Base-by-base conservation (phyloP, 1,140 invertebrate genomes). In the Camponotus pennsylvanicus region DNA sequence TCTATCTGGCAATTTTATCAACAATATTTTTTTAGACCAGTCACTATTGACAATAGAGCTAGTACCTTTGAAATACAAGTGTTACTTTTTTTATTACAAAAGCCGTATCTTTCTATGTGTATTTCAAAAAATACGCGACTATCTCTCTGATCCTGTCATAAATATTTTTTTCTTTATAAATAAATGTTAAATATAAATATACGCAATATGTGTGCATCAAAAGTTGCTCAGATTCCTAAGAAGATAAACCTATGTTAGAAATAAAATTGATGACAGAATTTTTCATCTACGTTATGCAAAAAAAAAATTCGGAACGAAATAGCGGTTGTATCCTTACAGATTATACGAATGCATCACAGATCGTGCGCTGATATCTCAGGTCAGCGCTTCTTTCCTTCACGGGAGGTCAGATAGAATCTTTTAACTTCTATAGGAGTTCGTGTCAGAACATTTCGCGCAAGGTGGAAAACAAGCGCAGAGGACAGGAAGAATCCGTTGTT, bases 401-500 rank as follows among this genome's bases (percentile, higher is more conserved):
- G 40, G 40, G 37, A 45, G 32, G 13, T 83, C 69, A 27, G 42
- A 73, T 42, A 45, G 79, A 83, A 83, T 83, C 69, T 83, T 61
- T 83, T 63, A 73, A 73, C 70, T 73, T 3, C 32, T 73, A 34
- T 21, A 83, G 69, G n/a, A 34, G 40, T 8, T 55, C 59, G 45
- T 21, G 82, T 85, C 73, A 85, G 49, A 78, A 66, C 73, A 67
- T 85, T 85, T 34, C 45, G 75, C 61, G 27, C 7, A 1, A 40
- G 73, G 21, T 64, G 45, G 49, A 15, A 78, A 78, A 66, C 59
- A 78, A 78, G 21, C 32, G 32, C n/a, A 13, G 13, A 45, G 45
- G 57, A 37, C 64, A 37, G 57, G 77, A 85, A 85, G 75, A 85
- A 77, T 78, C 75, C 73, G 73, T 66, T 66, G 82, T 77, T 85